A percentile compares a stretch with the other conserved stretches of the same genome.
Conservation (phyloP, 1,140 invertebrate genomes). For the Aphelinus certus region DNA sequence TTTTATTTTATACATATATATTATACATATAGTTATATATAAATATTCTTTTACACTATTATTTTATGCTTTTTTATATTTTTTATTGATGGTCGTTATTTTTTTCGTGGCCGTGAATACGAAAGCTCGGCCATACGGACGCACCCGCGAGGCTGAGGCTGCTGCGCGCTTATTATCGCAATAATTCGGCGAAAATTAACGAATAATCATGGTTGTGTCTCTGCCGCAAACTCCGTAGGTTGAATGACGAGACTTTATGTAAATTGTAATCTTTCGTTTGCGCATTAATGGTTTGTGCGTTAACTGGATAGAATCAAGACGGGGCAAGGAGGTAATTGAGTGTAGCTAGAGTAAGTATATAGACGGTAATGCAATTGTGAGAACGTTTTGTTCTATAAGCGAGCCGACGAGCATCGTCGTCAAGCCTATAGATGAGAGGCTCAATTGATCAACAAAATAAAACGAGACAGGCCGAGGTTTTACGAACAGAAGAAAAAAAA, state of each 20-base stretch:
- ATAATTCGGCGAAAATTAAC: no score
- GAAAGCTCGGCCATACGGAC: no score
- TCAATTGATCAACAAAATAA: background rate
- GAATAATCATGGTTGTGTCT: constrained; percentile 1
- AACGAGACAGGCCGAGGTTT: background rate
- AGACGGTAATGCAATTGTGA: constrained; percentile 12
- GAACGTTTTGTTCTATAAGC: constrained; percentile 18
- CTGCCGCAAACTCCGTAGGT: background rate
- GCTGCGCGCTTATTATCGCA: no score
- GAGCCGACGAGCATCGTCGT: constrained; percentile 13
- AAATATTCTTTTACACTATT: no score
- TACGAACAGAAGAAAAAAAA: background rate
- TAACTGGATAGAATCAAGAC: background rate
- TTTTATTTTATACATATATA: no score
- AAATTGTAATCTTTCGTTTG: background rate
- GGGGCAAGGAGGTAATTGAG: background rate
- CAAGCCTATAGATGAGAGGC: background rate
- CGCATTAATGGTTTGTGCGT: constrained; percentile 11
- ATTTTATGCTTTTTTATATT: no score
- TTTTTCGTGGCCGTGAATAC: no score
- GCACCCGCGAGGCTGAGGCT: no score
- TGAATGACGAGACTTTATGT: background rate
- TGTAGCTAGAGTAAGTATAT: background rate
- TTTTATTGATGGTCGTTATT: no score
- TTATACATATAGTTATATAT: no score